Base-by-base conservation (phyloP, 2,888 invertebrate species). In the Scaptomyza tumidula region DNA sequence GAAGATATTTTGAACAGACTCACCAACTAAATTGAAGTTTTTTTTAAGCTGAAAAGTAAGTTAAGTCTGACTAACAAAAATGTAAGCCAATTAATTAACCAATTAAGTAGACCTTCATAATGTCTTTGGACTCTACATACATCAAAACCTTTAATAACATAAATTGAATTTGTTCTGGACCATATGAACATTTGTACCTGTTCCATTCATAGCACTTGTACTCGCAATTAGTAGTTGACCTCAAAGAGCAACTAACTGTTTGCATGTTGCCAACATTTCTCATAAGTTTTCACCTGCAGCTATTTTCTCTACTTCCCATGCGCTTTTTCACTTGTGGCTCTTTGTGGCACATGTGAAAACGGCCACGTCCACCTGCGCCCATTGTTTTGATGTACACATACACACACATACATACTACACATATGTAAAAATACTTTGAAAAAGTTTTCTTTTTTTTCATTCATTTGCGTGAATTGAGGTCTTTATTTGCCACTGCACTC, bases 201-300 rank as follows among this genome's bases (percentile, higher is more conserved):
- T 27, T 7, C 5, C 53, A 48, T 11, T 35, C 29, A 10, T 1
- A 29, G 13, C n/a, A n/a, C n/a, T 1, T 37, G 43, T 37, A 54
- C 46, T 43, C 37, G 43, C 31, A 19, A 29, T 52, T 73, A 43
- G 37, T 16, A 24, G 19, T 39, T 56, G 66, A 58, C 41, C 48
- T 16, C n/a, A 9, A n/a, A n/a, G n/a, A 33, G 11, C 44, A 41
- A 5, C 7, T n/a, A 31, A 50, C 24, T 49, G 50, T 24, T 55
- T 57, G 53, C 29, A 37, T 63, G 52, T n/a, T 35, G 37, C 13
- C 29, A 53, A 55, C 48, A 41, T 58, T 73, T 76, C 64, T 52
- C 76, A 73, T 39, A 50, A 31, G 48, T 56, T 73, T 72, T 73
- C 64, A 71, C 76, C 55, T 52, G 75, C 41, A 31, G 29, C 53